phyloP scores from a whole-genome alignment of 2,888 invertebrate species.

The Sinotaia quadrata region DNA sequence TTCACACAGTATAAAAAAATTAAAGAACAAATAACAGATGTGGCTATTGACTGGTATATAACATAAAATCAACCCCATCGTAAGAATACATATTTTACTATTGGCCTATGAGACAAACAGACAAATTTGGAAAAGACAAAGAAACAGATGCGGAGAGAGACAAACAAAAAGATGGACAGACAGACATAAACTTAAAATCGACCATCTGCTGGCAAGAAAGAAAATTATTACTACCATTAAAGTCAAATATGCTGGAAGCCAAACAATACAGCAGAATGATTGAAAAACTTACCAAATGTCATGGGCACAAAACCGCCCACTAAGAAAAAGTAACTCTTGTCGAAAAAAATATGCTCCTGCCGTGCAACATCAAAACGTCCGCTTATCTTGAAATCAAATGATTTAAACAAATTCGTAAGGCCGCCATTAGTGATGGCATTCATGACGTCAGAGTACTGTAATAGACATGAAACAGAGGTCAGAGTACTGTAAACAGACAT shows the following conservation, averaged over 20 bases:
- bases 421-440: constrained; percentile 37
- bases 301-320: constrained; percentile 51
- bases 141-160: background rate
- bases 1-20: too few species aligned
- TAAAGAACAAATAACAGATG: background rate
- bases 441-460: constrained; percentile 51
- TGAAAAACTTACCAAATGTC: constrained; percentile 44
- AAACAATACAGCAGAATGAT: too few species aligned
- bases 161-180: background rate
- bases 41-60: background rate
- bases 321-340: constrained; percentile 34
- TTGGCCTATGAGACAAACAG: background rate
- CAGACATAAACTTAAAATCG: too few species aligned
- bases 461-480: too few species aligned
- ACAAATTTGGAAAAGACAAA: background rate
- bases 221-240: too few species aligned
- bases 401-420: constrained; percentile 43
- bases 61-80: background rate
- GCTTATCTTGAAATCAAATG: constrained; percentile 49
- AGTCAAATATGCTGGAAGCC: too few species aligned
- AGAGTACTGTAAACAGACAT: too few species aligned
- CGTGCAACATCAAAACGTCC: constrained; percentile 49
- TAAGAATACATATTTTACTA: background rate
- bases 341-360: constrained; percentile 42
- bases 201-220: too few species aligned